Conservation (phyloP, 2,113 vertebrate species). For the Acrocephalus kingi region DNA sequence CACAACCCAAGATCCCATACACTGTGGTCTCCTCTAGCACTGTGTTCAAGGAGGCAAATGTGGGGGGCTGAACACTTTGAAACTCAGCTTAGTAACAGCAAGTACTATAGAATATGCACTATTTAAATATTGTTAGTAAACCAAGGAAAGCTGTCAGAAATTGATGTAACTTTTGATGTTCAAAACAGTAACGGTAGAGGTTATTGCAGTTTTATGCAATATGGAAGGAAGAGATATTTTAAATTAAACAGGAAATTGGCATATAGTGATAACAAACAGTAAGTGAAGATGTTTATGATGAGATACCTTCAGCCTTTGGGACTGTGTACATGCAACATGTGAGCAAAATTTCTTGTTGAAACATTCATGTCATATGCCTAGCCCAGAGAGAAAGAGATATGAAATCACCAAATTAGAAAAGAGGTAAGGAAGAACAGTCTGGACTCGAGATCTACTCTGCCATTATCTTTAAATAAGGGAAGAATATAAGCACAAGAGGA, state of each 20-base stretch:
- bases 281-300: background rate
- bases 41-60: background rate
- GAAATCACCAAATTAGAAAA: background rate
- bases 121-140: conserved; percentile 16
- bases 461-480: background rate
- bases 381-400: background rate
- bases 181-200: background rate
- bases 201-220: conserved; percentile 32
- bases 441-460: rapidly evolving
- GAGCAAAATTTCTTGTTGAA: background rate
- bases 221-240: conserved; percentile 23
- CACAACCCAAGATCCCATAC: rapidly evolving
- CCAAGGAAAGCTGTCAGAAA: conserved; percentile 1
- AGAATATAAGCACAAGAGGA: background rate
- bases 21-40: background rate
- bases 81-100: background rate
- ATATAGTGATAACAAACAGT: background rate
- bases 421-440: background rate
- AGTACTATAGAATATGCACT: background rate
- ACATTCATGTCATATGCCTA: background rate
- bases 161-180: conserved; percentile 6
- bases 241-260: conserved; percentile 45
- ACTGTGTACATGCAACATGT: background rate
- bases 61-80: background rate
- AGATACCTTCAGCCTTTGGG: background rate